Percentiles rank a stretch among this genome's conserved stretches.
phyloP scores from a whole-genome alignment of 2,888 invertebrate genomes.

The Cyaniris semiargus region DNA sequence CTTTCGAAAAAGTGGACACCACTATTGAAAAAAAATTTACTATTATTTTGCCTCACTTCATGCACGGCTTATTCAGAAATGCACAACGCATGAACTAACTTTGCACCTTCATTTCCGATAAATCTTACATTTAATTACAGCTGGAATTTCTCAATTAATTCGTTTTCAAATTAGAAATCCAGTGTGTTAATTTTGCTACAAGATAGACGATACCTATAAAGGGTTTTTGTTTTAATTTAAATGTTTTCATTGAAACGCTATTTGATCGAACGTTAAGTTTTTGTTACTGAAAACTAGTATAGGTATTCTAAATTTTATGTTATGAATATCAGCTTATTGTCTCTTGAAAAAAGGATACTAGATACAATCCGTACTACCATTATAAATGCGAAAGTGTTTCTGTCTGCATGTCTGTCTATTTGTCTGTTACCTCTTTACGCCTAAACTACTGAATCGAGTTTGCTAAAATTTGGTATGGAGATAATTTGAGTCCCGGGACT shows the following conservation, averaged over 20 bases:
- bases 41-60: not conserved
- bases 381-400: no score
- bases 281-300: no score
- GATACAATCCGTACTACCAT: no score
- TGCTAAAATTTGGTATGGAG: no score
- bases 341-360: no score
- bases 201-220: not conserved
- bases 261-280: not conserved
- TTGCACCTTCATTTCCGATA: conserved; percentile 14
- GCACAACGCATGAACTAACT: conserved; percentile 20
- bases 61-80: not conserved
- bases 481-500: no score
- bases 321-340: no score
- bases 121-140: conserved; percentile 20
- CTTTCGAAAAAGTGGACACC: no score
- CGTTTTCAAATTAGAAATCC: not conserved
- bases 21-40: no score
- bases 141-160: conserved; percentile 28
- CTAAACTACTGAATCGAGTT: no score
- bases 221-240: not conserved
- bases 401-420: no score
- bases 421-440: no score
- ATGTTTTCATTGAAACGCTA: not conserved
- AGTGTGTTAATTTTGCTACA: conserved; percentile 12
- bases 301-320: not conserved